Percentiles rank a stretch among this genome's conserved stretches.
Evolutionary conservation across 2,797 vertebrate species (phyloP).

Genomic region (Psittacula derbiana): DNA sequence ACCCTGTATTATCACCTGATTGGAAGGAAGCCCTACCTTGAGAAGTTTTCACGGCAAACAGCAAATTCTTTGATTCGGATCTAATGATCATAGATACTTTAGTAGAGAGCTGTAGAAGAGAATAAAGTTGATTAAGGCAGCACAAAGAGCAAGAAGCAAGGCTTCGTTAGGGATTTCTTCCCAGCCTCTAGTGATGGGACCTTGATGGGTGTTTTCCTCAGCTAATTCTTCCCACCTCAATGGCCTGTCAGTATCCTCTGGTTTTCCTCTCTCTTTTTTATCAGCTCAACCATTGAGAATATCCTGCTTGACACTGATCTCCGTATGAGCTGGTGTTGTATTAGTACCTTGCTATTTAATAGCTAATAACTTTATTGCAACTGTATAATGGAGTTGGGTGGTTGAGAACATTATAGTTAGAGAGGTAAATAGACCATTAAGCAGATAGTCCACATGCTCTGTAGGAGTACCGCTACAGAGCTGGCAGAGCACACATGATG

Average conservation of each 20-base stretch:
- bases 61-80: neutral
- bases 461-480: neutral
- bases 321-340: neutral
- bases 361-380: neutral
- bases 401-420: neutral
- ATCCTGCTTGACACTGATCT: neutral
- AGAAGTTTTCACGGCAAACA: neutral
- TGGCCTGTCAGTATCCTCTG: neutral
- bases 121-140: neutral
- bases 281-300: neutral
- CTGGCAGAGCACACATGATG: neutral
- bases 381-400: neutral
- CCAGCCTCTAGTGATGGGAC: neutral
- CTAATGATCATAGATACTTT: neutral
- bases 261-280: neutral
- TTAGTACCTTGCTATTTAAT: neutral
- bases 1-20: rapidly evolving
- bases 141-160: neutral
- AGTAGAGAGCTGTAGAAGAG: neutral
- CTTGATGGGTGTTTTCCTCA: neutral
- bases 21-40: neutral
- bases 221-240: neutral
- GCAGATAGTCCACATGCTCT: neutral
- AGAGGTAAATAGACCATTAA: neutral
- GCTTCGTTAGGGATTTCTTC: neutral